Evolutionary conservation across 2,888 invertebrate species (phyloP), one percentile per base, ranked within the genome.

Genomic region (Didymodactylos carnosus): DNA sequence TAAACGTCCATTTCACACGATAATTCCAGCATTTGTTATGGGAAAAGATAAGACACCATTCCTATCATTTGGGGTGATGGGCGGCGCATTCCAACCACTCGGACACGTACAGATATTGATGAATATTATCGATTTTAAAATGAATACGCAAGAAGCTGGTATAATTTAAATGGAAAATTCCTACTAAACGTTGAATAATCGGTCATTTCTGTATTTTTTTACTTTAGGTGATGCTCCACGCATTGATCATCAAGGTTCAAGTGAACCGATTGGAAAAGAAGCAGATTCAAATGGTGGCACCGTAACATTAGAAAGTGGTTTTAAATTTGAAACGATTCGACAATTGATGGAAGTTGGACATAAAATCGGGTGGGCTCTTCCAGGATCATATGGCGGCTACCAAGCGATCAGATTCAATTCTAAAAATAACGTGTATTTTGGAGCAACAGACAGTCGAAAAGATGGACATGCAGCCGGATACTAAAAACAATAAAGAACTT

Each of bases 81-180:
- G 82, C 25, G 81, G 80, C 7, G 82, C 78, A 76, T 82, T 82
- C 82, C 83, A 83, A 77, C 82, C 82, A 7, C 82, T 82, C 76
- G 82, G 82, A 0, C 82, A 82, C 75, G 80, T 82, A 4, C 83
- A 83, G 76, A 81, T 82, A 8, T 75, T 82, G 29, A 77, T 82
- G 13, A 82, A 81, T 76, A 81, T 81, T 80, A 27, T 80, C 25
- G 79, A 80, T 74, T 81, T 80, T 76, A 79, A 79, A 27, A 79
- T 80, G 80, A 77, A 80, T 73, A 80, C 81, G n/a, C 81, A 82
- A 74, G 72, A 76, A 73, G 80, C 81, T n/a, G n/a, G n/a, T n/a
- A n/a, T n/a, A n/a, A n/a, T n/a, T n/a, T n/a, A n/a, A n/a, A n/a
- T n/a, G n/a, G n/a, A n/a, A n/a, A n/a, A n/a, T n/a, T n/a, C n/a